A percentile compares a stretch with the other conserved stretches of the same genome.
phyloP scores from a whole-genome alignment of 2,113 vertebrate species.

The Felis catus region F.catus_Fca126_mat1.0 CM031417.1:25052001-25052500 shows the following conservation, averaged over 20 bases:
- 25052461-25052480: neutral
- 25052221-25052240: rapidly evolving
- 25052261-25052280: neutral
- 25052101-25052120: neutral
- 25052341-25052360: neutral
- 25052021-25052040: rapidly evolving
- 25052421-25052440: neutral
- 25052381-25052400: neutral
- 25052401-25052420: neutral
- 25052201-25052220: neutral
- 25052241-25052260: neutral
- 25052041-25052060: neutral
- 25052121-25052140: no score
- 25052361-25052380: neutral
- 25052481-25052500: neutral
- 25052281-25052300: neutral
- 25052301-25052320: neutral
- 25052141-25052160: rapidly evolving
- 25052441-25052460: neutral
- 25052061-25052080: neutral
- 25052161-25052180: rapidly evolving
- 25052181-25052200: rapidly evolving
- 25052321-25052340: neutral
- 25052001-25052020: neutral
- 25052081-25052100: rapidly evolving